These are phyloP conservation scores for Dryococelus australis DNA, from an alignment of 2,888 invertebrate genomes.

Conservation along the genomic window DNA sequence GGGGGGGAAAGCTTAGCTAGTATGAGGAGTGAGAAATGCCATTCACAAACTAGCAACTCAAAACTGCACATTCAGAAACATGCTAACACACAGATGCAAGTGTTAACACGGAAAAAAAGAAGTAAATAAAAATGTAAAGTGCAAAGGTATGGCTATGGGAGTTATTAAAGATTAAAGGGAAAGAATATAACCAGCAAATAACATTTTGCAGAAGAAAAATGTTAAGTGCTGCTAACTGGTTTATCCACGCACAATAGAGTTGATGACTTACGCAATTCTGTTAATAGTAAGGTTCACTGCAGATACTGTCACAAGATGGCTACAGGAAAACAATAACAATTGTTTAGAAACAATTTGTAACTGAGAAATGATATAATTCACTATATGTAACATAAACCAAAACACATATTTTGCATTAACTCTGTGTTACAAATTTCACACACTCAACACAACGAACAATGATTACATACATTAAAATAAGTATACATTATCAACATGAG, in stretches of 20 bases:
- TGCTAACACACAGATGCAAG: background rate
- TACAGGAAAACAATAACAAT: constrained; percentile 57
- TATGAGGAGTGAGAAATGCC: background rate
- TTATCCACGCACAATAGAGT: background rate
- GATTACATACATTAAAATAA: too few relatives aligned
- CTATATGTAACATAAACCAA: too few relatives aligned
- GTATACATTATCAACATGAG: too few relatives aligned
- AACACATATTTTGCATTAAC: too few relatives aligned
- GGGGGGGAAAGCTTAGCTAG: too few relatives aligned
- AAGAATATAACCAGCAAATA: constrained; percentile 35
- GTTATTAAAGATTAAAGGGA: constrained; percentile 37
- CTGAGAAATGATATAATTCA: background rate
- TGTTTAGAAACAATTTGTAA: constrained; percentile 34
- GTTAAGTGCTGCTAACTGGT: constrained; percentile 1
- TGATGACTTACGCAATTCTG: constrained; percentile 86
- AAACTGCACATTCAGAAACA: background rate
- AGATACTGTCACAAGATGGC: constrained; percentile 92
- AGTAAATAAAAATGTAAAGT: background rate
- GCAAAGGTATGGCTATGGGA: background rate
- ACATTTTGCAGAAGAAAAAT: constrained; percentile 29
- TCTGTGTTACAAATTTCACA: too few relatives aligned
- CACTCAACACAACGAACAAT: too few relatives aligned
- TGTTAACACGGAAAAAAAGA: background rate
- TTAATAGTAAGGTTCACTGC: constrained; percentile 91
- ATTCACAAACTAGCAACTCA: background rate